phyloP scores from a whole-genome alignment of 2,113 vertebrate species.

The Clarias macrocephalus region DNA sequence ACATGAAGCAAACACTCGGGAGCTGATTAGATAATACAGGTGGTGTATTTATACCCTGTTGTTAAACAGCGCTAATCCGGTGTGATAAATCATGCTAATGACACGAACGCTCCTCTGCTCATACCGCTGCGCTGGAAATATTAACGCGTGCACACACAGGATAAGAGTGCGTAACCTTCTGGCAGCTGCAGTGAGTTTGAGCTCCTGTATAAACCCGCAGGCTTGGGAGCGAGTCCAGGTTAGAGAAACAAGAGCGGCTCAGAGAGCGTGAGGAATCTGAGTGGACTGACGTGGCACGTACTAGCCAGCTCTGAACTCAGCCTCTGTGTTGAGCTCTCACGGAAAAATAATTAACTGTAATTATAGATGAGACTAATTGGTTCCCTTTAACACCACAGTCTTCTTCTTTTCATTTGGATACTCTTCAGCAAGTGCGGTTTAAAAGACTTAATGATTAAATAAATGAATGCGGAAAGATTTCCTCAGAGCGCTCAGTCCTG shows the following conservation, averaged over 20 bases:
- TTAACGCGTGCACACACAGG: background rate
- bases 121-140: background rate
- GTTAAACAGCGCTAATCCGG: background rate
- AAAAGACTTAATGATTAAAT: no score
- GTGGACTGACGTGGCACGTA: background rate
- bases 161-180: background rate
- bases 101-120: background rate
- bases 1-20: slow-evolving; percentile 14
- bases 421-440: background rate
- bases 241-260: background rate
- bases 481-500: no score
- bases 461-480: no score
- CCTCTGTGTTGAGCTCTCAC: background rate
- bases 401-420: background rate
- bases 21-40: slow-evolving; percentile 8
- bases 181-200: background rate
- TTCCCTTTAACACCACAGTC: background rate
- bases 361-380: background rate
- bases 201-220: background rate
- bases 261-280: background rate
- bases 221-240: background rate
- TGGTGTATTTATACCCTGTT: background rate
- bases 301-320: background rate
- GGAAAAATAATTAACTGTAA: background rate
- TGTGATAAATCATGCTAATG: background rate